These are phyloP conservation scores for Scolanthus callimorphus DNA, from an alignment of 92 coral and sea anemone genomes.

Conservation along the genomic window DNA sequence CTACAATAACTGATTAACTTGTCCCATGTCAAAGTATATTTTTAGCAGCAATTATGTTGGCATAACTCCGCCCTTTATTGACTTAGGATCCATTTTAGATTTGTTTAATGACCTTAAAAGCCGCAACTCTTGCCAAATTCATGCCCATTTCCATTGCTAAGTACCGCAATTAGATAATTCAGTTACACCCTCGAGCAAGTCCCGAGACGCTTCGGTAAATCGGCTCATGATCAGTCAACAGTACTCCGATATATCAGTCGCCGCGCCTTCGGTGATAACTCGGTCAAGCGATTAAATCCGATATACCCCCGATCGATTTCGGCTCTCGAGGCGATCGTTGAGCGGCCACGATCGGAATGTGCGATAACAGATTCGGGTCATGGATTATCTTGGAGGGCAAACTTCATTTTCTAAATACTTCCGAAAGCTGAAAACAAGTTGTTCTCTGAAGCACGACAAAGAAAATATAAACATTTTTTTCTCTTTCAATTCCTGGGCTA, in stretches of 20 bases:
- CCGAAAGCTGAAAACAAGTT: constrained; percentile 18
- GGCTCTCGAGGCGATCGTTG: constrained; percentile 1
- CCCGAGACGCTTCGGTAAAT: constrained; percentile 23
- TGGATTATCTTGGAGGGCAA: not conserved
- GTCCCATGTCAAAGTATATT: no score
- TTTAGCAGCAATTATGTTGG: no score
- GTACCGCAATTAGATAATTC: no score
- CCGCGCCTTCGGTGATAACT: constrained; percentile 46
- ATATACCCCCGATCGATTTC: constrained; percentile 6
- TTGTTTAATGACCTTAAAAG: no score
- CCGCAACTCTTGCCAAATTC: no score
- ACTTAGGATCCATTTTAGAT: no score
- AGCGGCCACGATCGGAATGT: constrained; percentile 17
- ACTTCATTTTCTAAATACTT: constrained; percentile 17
- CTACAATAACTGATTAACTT: no score
- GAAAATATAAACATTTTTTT: no score
- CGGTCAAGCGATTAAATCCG: constrained; percentile 33
- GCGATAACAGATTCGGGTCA: constrained; percentile 11
- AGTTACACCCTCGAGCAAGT: constrained; percentile 64
- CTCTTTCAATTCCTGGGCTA: no score
- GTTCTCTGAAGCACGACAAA: no score
- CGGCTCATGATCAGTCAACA: constrained; percentile 24
- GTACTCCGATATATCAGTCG: constrained; percentile 34
- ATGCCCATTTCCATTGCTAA: no score
- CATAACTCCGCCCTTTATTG: no score